Base-by-base conservation (phyloP, 2,113 vertebrate species). In the Madoqua kirkii region DNA sequence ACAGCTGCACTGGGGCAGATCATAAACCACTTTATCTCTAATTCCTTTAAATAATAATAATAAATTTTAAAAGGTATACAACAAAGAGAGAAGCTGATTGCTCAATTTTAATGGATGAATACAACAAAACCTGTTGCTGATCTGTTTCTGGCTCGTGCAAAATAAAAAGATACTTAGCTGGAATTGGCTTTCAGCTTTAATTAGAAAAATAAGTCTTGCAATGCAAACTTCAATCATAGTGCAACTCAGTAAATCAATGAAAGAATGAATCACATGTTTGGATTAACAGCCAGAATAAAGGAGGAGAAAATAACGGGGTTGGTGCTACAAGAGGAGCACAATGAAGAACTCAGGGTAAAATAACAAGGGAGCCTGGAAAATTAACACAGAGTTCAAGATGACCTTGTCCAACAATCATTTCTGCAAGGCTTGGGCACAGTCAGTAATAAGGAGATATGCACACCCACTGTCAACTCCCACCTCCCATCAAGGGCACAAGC, bases 121-220 rank as follows among this genome's bases (percentile, higher is more conserved):
- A 96, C 89, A 95, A 98, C 43, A 78, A 96, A 98, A 96, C 12
- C 96, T 96, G 94, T 62, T 89, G 55, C 92, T 96, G 92, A 97
- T 85, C 64, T 97, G 92, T 96, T 91, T 97, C 93, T 97, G 95
- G 87, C 82, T 97, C 79, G 50, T 89, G 97, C 93, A 92, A 96
- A 97, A 97, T n/a, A 74, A 36, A 67, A 74, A 71, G 90, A 98
- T 97, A 94, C 55, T 97, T 98, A 98, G 98, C 96, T 98, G 57
- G 3, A 98, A 97, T 96, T 98, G 98, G 98, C 87, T 98, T 97
- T 97, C 96, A 97, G 95, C 33, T 94, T 59, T 98, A 98, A 98
- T 98, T 98, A 98, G 96, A 98, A 98, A 98, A 98, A 97, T 91
- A 98, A 98, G 90, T 91, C 87, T 60, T 33, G 0, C 90, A 98